Conservation (phyloP, 2,888 invertebrate genomes). For the Meteorus cinctellus region DNA sequence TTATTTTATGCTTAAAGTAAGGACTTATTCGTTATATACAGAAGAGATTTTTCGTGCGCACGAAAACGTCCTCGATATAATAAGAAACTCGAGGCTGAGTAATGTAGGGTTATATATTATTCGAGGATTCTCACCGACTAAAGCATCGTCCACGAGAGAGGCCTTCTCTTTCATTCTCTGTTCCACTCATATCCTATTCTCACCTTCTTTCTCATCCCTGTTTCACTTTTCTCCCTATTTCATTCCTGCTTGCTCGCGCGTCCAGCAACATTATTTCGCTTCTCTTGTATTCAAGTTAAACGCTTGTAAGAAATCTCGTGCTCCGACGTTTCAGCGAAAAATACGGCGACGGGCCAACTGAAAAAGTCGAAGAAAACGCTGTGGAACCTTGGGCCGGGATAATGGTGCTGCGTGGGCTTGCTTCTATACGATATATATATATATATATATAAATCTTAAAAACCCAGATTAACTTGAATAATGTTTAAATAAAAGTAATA, state of each 20-base stretch:
- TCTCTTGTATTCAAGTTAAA: conserved; percentile 42
- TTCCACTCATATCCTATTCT: conserved; percentile 16
- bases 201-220: background rate
- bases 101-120: conserved; percentile 63
- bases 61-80: conserved; percentile 64
- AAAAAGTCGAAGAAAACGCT: conserved; percentile 44
- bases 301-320: conserved; percentile 52
- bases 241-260: conserved; percentile 1
- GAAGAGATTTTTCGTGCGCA: conserved; percentile 48
- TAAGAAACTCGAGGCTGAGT: conserved; percentile 66
- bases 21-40: conserved; percentile 14
- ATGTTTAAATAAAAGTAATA: background rate
- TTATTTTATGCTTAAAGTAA: conserved; percentile 20
- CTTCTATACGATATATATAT: conserved; percentile 23
- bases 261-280: conserved; percentile 11
- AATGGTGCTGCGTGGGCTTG: background rate
- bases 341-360: conserved; percentile 44
- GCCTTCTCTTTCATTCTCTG: conserved; percentile 18
- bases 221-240: background rate
- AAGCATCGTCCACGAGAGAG: conserved; percentile 1
- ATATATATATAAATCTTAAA: background rate
- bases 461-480: background rate
- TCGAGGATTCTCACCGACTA: conserved; percentile 46
- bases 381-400: conserved; percentile 29
- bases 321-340: conserved; percentile 48